Evolutionary conservation across 2,113 vertebrate species (phyloP), one percentile per base, ranked within the genome.

Genomic region (Rhinoderma darwinii): DNA sequence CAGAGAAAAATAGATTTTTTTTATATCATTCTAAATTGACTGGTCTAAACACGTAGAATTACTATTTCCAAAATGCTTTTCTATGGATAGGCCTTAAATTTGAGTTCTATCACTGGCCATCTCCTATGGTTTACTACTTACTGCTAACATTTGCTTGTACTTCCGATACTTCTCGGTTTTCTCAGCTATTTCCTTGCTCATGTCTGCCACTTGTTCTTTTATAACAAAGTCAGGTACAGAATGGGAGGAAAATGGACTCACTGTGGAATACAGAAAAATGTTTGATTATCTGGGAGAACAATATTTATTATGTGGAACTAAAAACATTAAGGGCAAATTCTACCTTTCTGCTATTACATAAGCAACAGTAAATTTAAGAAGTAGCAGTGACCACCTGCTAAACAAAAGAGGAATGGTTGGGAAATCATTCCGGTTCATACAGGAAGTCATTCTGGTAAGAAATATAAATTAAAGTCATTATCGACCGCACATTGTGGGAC

Each of bases 121-220:
- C 7, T 27, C 25, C 5, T 4, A 25, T 80, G 51, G 22, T 2
- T 0, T 18, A 30, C 89, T 90, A 94, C 95, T 96, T 94, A 99
- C 97, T 93, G 94, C 90, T 88, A 99, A 91, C 93, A 98, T 94
- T 87, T 97, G 96, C 93, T 97, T 98, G 96, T 94, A 99, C 90
- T 96, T 98, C 91, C 95, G 96, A 94, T 97, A 98, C 89, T 97
- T 99, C 90, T 97, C 97, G 87, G 94, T 96, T 93, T 96, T 96
- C 88, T 98, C 97, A 54, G 93, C 93, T 83, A 95, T 95, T 93
- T 98, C 96, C 92, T 95, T 97, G 93, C 94, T 97, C 93, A 97
- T 95, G 91, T 96, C 95, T 93, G 93, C 96, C 25, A 97, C 92
- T 91, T 97, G 96, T 79, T 96, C 96, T 91, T 97, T 97, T 90